Evolutionary conservation across 2,888 invertebrate species (phyloP).

Genomic region (Hemistola chrysoprasaria): DNA sequence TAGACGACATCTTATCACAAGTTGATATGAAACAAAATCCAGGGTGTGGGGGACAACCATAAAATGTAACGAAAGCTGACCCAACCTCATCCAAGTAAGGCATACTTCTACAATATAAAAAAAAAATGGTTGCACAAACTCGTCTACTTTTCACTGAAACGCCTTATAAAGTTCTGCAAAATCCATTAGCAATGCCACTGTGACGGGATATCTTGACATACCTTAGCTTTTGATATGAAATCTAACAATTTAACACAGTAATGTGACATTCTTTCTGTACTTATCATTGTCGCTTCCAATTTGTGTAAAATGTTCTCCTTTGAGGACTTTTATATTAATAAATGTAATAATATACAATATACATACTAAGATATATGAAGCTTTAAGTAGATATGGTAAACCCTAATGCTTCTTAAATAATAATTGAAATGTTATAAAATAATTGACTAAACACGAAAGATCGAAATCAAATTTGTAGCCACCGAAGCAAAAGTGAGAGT

Average conservation of each 20-base stretch:
- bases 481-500: constrained; percentile 45
- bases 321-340: too few species aligned
- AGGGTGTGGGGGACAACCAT: constrained; percentile 21
- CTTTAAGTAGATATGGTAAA: too few species aligned
- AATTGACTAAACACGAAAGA: constrained; percentile 2
- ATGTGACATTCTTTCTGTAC: too few species aligned
- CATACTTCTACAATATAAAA: constrained; percentile 60
- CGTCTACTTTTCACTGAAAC: constrained; percentile 63
- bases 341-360: too few species aligned
- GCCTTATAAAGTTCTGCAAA: constrained; percentile 58
- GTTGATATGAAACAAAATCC: constrained; percentile 17
- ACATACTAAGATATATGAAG: too few species aligned
- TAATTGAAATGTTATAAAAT: constrained; percentile 1
- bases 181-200: constrained; percentile 56
- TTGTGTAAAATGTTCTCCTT: too few species aligned
- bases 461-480: constrained; percentile 7
- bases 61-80: constrained; percentile 57
- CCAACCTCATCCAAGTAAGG: constrained; percentile 58
- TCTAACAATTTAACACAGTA: too few species aligned
- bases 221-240: constrained; percentile 16
- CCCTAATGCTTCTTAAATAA: too few species aligned
- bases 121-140: constrained; percentile 52
- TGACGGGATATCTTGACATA: constrained; percentile 54
- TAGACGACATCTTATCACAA: constrained; percentile 17
- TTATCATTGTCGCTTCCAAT: too few species aligned